Evolutionary conservation across 92 coral and sea anemone species (phyloP).

Genomic region (Metridium senile): DNA sequence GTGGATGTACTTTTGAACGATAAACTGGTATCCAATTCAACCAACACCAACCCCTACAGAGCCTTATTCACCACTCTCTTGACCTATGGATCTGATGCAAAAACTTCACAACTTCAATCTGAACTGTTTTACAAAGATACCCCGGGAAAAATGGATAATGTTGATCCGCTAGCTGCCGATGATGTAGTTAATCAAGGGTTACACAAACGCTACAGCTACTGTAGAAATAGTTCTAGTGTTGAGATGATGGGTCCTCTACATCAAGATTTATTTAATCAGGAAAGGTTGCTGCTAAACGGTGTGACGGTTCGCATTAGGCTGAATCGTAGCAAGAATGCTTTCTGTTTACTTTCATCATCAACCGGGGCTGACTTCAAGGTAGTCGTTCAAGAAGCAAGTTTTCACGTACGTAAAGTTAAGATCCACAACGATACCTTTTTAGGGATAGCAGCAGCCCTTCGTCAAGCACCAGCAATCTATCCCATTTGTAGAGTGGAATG

Average conservation of each 20-base stretch:
- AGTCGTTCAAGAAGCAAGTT: slow-evolving; percentile 43
- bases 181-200: slow-evolving; percentile 19
- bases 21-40: slow-evolving; percentile 38
- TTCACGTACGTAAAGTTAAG: slow-evolving; percentile 49
- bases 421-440: slow-evolving; percentile 17
- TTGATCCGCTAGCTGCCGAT: slow-evolving; percentile 2
- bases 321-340: slow-evolving; percentile 50
- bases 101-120: slow-evolving; percentile 22
- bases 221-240: slow-evolving; percentile 18
- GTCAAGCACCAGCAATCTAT: slow-evolving; percentile 46
- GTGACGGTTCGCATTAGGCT: slow-evolving; percentile 51
- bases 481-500: slow-evolving; percentile 52
- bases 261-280: slow-evolving; percentile 42
- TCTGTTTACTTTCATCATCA: slow-evolving; percentile 53
- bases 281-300: slow-evolving; percentile 28
- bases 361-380: slow-evolving; percentile 48
- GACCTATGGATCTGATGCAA: slow-evolving; percentile 45
- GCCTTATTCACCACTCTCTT: slow-evolving; percentile 26
- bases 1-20: slow-evolving; percentile 47
- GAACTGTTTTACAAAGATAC: slow-evolving; percentile 43
- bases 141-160: slow-evolving; percentile 27
- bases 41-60: slow-evolving; percentile 14
- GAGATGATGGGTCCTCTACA: slow-evolving; percentile 48
- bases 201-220: slow-evolving; percentile 28
- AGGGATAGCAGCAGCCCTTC: slow-evolving; percentile 31